phyloP scores from a whole-genome alignment of 2,888 invertebrate genomes.

The Stenodera caucasica region DNA sequence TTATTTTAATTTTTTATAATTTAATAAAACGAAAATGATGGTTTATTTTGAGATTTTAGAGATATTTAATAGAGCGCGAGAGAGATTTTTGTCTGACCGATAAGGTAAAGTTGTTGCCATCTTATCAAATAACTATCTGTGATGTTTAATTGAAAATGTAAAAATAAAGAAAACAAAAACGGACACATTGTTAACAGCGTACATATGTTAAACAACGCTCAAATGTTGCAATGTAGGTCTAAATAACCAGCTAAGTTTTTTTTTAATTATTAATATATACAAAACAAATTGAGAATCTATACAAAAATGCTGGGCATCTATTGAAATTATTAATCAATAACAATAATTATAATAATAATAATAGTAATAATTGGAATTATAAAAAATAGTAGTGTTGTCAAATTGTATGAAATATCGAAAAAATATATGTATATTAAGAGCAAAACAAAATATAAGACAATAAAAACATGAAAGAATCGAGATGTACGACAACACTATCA shows the following conservation, averaged over 20 bases:
- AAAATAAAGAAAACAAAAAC: conserved; percentile 31
- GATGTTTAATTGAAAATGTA: conserved; percentile 34
- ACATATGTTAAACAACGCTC: conserved; percentile 57
- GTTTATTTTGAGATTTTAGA: conserved; percentile 19
- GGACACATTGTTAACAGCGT: conserved; percentile 55
- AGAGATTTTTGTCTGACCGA: conserved; percentile 20
- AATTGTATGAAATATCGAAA: background rate
- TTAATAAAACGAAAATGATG: background rate
- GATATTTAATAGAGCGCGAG: conserved; percentile 9
- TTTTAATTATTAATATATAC: background rate
- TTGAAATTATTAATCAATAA: background rate
- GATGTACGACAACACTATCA: background rate
- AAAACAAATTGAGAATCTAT: too few species aligned
- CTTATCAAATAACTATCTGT: conserved; percentile 49
- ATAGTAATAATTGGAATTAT: background rate
- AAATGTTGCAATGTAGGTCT: conserved; percentile 54
- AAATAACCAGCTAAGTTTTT: background rate
- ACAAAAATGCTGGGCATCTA: background rate
- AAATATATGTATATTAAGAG: too few species aligned
- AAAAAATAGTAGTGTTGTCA: background rate
- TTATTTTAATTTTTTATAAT: too few species aligned
- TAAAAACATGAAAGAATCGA: background rate
- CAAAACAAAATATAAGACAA: background rate
- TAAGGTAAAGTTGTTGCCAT: conserved; percentile 33
- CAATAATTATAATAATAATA: too few species aligned